Base-by-base conservation (phyloP, 2,888 invertebrate genomes). In the Amphimallon solstitiale region DNA sequence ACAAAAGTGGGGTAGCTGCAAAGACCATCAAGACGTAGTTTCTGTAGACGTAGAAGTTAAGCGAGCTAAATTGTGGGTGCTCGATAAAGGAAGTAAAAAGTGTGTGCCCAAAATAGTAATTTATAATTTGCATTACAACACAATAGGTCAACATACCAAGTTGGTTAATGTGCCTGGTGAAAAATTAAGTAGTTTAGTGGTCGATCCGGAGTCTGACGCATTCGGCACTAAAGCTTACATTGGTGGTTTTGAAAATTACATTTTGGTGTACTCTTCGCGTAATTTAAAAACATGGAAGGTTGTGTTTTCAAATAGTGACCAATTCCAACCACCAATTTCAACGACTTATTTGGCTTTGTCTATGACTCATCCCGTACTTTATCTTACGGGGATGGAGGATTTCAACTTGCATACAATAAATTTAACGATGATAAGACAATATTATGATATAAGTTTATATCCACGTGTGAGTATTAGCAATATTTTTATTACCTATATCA, bases 1-100 rank as follows among this genome's bases (percentile, higher is more conserved):
- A 7, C 73, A 77, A 68, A 54, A 46, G 6, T 73, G 72, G 64
- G 75, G 70, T 34, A 72, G 78, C 14, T 84, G 84, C 63, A 62
- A 74, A 2, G 70, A 76, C 62, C 70, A 84, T 1, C 80, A 82
- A 71, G 82, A 82, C 35, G 81, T 79, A 2, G 75, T 81, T 12
- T 80, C 80, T 2, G 60, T 84, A 23, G 82, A 82, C 43, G 69
- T 82, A n/a, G 84, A 85, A 66, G 66, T 68, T 10, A 69, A 68
- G 35, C 77, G 77, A 35, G 80, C 81, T 12, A 79, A 82, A 68
- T 74, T 85, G 14, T 85, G 85, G 84, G 75, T 84, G 49, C 72
- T 85, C 67, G 85, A 85, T 69, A 77, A 77, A 60, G 82, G 84
- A 2, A 78, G 76, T 43, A 63, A 68, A 12, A 68, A 73, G 17